A percentile compares a stretch with the other conserved stretches of the same genome.
phyloP scores from a whole-genome alignment of 2,797 vertebrate species.

The Clarias laeviceps region DNA sequence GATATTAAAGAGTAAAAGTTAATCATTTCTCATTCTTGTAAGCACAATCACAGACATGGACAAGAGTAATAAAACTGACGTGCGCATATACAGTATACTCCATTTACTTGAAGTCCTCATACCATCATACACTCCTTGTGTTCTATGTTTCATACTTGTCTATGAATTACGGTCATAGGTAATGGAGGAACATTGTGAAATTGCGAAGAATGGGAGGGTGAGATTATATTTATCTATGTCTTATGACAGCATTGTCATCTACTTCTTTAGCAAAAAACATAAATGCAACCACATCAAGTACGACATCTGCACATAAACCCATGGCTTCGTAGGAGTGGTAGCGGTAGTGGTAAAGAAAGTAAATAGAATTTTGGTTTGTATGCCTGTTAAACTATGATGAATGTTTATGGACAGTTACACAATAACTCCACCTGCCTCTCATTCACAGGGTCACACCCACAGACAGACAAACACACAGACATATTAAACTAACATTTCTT shows the following conservation, averaged over 20 bases:
- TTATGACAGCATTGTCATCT: slow-evolving; percentile 34
- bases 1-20: no score
- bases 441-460: slow-evolving; percentile 63
- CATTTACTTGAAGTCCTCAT: slow-evolving; percentile 31
- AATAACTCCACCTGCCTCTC: slow-evolving; percentile 73
- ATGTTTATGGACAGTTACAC: slow-evolving; percentile 72
- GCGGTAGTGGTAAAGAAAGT: slow-evolving; percentile 68
- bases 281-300: slow-evolving; percentile 75
- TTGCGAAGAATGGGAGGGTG: not conserved
- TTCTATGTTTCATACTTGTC: not conserved
- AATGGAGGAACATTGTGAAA: not conserved
- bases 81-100: slow-evolving; percentile 54
- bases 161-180: no score
- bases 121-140: not conserved
- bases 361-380: slow-evolving; percentile 73
- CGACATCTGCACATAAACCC: slow-evolving; percentile 19
- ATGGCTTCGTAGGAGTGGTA: slow-evolving; percentile 34
- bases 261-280: slow-evolving; percentile 54
- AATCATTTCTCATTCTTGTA: not conserved
- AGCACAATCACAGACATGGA: slow-evolving; percentile 31
- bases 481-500: slow-evolving; percentile 40
- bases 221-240: slow-evolving; percentile 20
- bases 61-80: slow-evolving; percentile 48
- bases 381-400: slow-evolving; percentile 79
- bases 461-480: slow-evolving; percentile 55